phyloP scores from a whole-genome alignment of 2,797 vertebrate species.

The Phataginus tricuspis region DNA sequence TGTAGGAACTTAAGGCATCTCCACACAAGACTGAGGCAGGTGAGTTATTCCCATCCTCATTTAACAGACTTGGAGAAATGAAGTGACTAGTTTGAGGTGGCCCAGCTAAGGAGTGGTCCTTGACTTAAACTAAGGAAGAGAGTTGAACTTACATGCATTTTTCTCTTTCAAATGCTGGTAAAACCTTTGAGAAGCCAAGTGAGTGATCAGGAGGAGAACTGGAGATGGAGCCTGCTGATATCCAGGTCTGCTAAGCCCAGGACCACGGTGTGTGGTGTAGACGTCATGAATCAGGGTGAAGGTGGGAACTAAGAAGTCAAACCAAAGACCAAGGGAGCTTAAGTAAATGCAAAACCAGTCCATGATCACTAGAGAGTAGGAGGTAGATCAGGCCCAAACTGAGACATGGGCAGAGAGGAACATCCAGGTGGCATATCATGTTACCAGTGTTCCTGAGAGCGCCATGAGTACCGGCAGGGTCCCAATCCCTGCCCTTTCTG shows the following conservation, averaged over 20 bases:
- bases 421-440: too few species aligned
- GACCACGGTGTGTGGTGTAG: neutral
- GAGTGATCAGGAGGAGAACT: neutral
- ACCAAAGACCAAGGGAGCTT: neutral
- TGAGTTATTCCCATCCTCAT: neutral
- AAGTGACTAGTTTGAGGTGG: neutral
- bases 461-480: accelerated
- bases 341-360: neutral
- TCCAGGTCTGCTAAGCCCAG: neutral
- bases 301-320: neutral
- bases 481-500: neutral
- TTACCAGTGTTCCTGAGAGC: neutral
- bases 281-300: neutral
- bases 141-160: neutral
- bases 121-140: neutral
- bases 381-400: neutral
- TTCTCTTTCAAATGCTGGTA: neutral
- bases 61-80: neutral
- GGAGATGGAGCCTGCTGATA: neutral
- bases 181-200: neutral
- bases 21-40: neutral
- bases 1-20: neutral
- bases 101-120: neutral
- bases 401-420: neutral
- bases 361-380: neutral